Percentiles rank a stretch among this genome's conserved stretches.
phyloP scores from a whole-genome alignment of 1,140 invertebrate species.

The Procambarus clarkii region DNA sequence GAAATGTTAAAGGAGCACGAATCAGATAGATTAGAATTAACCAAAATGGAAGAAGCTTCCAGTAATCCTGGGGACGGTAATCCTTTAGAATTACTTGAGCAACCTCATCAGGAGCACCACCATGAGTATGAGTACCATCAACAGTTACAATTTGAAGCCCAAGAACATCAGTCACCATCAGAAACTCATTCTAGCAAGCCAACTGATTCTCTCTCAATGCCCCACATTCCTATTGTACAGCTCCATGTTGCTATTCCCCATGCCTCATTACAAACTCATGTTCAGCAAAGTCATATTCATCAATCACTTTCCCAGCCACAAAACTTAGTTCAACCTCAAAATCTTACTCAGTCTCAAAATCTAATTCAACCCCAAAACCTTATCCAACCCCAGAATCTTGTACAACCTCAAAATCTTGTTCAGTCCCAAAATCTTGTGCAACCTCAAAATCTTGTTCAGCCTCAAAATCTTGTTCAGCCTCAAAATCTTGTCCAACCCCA shows the following conservation, averaged over 20 bases:
- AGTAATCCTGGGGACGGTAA: slow-evolving; percentile 7
- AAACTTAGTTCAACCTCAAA: slow-evolving; percentile 36
- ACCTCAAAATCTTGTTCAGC: slow-evolving; percentile 36
- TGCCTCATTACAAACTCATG: slow-evolving; percentile 14
- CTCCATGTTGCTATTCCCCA: slow-evolving; percentile 49
- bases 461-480: slow-evolving; percentile 44
- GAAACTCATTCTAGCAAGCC: slow-evolving; percentile 26
- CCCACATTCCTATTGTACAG: slow-evolving; percentile 49
- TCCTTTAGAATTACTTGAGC: background rate
- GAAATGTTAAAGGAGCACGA: slow-evolving; percentile 54
- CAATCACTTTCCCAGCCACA: slow-evolving; percentile 49
- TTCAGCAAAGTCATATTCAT: slow-evolving; percentile 15
- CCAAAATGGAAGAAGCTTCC: slow-evolving; percentile 10
- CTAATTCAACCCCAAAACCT: slow-evolving; percentile 39
- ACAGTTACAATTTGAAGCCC: slow-evolving; percentile 24
- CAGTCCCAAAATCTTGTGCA: slow-evolving; percentile 42
- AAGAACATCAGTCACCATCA: slow-evolving; percentile 10
- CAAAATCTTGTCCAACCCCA: slow-evolving; percentile 44
- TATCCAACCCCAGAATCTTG: slow-evolving; percentile 24
- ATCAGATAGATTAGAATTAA: slow-evolving; percentile 16
- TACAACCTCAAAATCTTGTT: slow-evolving; percentile 43
- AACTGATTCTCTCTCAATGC: slow-evolving; percentile 22
- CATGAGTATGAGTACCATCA: slow-evolving; percentile 2
- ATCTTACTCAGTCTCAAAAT: slow-evolving; percentile 42
- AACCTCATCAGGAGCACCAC: background rate